These are phyloP conservation scores for Rhincodon typus DNA, from an alignment of 2,797 vertebrate species.

Conservation along the genomic window DNA sequence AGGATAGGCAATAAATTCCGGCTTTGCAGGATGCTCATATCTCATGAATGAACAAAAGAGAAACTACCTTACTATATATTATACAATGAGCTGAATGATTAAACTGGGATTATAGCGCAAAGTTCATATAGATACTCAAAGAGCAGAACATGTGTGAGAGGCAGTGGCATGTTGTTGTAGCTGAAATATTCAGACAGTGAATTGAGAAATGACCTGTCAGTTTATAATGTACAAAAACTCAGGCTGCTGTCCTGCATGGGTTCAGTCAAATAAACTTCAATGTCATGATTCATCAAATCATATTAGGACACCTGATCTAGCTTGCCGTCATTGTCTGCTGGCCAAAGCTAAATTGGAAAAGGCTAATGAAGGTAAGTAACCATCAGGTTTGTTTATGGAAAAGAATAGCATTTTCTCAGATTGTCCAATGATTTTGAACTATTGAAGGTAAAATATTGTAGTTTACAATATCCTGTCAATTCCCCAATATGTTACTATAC, in stretches of 20 bases:
- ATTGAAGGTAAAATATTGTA: not conserved
- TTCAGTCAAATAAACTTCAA: not conserved
- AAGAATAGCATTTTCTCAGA: not conserved
- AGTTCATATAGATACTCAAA: not conserved
- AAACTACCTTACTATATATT: not conserved
- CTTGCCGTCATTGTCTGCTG: not conserved
- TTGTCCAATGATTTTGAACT: not conserved
- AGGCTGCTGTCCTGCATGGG: not conserved
- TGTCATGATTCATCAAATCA: not conserved
- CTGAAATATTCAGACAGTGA: not conserved
- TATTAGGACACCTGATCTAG: not conserved
- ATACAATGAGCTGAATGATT: not conserved
- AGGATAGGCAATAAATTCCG: not conserved
- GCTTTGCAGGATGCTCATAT: not conserved
- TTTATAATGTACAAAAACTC: not conserved
- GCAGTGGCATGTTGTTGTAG: not conserved
- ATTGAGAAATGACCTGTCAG: conserved; percentile 9
- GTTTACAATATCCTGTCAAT: not conserved
- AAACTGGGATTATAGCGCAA: not conserved
- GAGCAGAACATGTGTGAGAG: not conserved
- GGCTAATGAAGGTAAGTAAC: not conserved
- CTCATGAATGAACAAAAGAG: not conserved
- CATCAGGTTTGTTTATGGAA: not conserved
- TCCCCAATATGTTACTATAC: not conserved
- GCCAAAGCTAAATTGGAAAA: not conserved